phyloP scores from a whole-genome alignment of 2,888 invertebrate species.

The Blomia tropicalis region DNA sequence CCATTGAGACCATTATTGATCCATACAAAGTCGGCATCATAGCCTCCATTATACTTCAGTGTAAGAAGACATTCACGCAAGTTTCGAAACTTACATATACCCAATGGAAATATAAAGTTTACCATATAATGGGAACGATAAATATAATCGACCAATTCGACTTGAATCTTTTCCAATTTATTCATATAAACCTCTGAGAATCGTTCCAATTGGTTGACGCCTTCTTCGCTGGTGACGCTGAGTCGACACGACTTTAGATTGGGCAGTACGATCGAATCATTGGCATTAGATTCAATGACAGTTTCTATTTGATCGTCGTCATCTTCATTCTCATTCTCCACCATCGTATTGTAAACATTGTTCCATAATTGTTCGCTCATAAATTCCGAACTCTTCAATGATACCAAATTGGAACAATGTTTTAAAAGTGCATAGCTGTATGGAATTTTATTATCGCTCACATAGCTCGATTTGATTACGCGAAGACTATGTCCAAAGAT shows the following conservation, averaged over 20 bases:
- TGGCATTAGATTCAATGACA: background rate
- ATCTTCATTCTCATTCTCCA: conserved; percentile 1
- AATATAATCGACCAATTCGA: conserved; percentile 10
- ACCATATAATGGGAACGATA: conserved; percentile 3
- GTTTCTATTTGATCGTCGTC: background rate
- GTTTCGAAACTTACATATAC: conserved; percentile 13
- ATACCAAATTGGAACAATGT: conserved; percentile 11
- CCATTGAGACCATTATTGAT: conserved; percentile 12
- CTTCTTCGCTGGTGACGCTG: conserved; percentile 7
- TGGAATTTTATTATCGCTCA: conserved; percentile 12
- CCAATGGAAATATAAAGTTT: conserved; percentile 13
- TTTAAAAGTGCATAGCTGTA: conserved; percentile 4
- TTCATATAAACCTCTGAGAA: conserved; percentile 12
- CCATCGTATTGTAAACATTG: conserved; percentile 11
- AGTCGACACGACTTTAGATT: conserved; percentile 3
- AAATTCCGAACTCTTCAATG: conserved; percentile 8
- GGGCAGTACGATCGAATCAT: background rate
- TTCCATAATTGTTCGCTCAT: conserved; percentile 11
- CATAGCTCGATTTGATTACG: conserved; percentile 6
- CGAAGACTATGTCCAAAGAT: conserved; percentile 15
- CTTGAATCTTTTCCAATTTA: conserved; percentile 6
- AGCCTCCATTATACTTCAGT: conserved; percentile 12
- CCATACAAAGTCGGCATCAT: conserved; percentile 13
- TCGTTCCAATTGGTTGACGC: conserved; percentile 5
- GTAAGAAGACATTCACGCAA: conserved; percentile 8